Evolutionary conservation across 2,797 vertebrate genomes (phyloP).

Genomic region (Scolopax rusticola): DNA sequence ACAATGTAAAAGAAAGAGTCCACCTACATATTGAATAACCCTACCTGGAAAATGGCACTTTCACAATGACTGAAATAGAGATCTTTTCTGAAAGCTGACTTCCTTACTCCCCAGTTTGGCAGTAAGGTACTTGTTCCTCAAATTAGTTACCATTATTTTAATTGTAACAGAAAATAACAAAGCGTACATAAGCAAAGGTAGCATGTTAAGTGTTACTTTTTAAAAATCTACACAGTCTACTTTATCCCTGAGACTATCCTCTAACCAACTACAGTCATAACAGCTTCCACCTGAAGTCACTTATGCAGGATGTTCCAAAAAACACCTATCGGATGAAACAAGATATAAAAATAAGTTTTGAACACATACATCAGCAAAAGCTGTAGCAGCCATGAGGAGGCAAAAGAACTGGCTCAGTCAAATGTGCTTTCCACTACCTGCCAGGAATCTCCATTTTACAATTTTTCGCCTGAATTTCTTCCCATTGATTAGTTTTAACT

Average conservation of each 20-base stretch:
- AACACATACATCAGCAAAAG: neutral
- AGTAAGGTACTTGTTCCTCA: neutral
- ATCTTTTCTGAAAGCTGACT: neutral
- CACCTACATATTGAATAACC: neutral
- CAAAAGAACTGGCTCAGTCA: neutral
- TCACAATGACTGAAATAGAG: neutral
- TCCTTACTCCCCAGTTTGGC: neutral
- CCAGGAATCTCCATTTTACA: neutral
- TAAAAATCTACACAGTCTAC: neutral
- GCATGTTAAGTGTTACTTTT: neutral
- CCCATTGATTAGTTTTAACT: neutral
- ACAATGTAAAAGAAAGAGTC: neutral
- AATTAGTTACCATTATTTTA: neutral
- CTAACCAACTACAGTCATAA: neutral
- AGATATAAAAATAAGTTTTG: neutral
- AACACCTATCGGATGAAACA: neutral
- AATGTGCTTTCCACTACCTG: neutral
- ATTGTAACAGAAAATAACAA: neutral
- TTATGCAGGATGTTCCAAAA: neutral
- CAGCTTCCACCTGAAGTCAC: neutral
- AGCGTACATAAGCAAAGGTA: fast-evolving
- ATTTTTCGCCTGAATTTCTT: neutral
- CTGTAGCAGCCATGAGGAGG: neutral
- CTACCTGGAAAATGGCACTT: neutral
- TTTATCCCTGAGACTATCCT: neutral